Evolutionary conservation across 2,113 vertebrate genomes (phyloP).

Genomic region (Macrotus californicus): DNA sequence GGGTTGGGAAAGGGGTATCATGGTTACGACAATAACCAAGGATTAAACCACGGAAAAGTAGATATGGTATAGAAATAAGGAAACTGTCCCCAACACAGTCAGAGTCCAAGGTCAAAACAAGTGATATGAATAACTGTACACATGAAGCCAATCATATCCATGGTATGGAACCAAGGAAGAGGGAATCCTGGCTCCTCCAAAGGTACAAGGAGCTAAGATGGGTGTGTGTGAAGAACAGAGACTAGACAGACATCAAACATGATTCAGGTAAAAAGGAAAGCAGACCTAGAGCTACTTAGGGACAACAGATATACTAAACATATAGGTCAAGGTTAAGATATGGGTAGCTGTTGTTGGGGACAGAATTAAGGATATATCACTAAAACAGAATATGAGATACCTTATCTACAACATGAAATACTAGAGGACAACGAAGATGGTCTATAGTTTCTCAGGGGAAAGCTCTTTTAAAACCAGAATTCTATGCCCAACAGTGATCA

Average conservation of each 20-base stretch:
- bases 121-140: neutral
- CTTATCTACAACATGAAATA: neutral
- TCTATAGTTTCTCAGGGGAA: neutral
- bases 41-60: neutral
- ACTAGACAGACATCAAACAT: neutral
- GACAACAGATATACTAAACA: neutral
- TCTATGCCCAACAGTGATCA: neutral
- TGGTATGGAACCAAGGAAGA: neutral
- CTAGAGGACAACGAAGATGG: neutral
- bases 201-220: neutral
- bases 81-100: neutral
- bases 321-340: neutral
- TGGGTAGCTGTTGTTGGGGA: neutral
- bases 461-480: slow-evolving; percentile 1
- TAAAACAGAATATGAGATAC: neutral
- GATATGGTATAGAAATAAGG: neutral
- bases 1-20: neutral
- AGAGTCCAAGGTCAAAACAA: neutral
- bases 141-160: neutral
- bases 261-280: neutral
- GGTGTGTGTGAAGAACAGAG: neutral
- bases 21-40: neutral
- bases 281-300: neutral
- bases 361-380: neutral
- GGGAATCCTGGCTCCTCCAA: neutral